Evolutionary conservation across 2,113 vertebrate genomes (phyloP), one percentile per base, ranked within the genome.

Genomic region (Calidris pygmaea): DNA sequence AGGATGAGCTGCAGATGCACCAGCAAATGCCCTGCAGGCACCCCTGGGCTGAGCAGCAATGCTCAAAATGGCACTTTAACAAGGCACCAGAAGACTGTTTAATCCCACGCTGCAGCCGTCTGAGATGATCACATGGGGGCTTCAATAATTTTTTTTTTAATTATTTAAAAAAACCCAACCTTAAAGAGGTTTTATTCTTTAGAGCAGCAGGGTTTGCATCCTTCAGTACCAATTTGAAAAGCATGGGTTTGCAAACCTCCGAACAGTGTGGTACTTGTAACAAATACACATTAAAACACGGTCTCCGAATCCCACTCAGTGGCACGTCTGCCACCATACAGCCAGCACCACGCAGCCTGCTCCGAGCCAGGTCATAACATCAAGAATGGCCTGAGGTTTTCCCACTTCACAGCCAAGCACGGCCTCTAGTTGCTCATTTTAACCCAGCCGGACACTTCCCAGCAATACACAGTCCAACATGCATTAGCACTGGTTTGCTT

Each of bases 11-110:
- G 59, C 67, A 26, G 22, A 47, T 13, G 39, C 66, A 73, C 55
- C 8, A 87, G 41, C 9, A 87, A 89, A 92, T 66, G 73, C 89
- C 60, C 58, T 56, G 82, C 79, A 93, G 83, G 67, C 58, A 35
- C 26, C 52, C 60, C 47, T 41, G 60, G 30, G 67, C 23, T 89
- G 48, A 87, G 52, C 53, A 89, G 74, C 80, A 94, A 68, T 21
- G 58, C 56, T 93, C 65, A 86, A 89, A 89, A 81, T 32, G 74
- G n/a, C 78, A 50, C 26, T 85, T 88, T 45, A 74, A 67, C 58
- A 67, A 60, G 50, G 50, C 18, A 58, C 34, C 48, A 75, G 22
- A 71, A 76, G 52, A 30, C 47, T 60, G 14, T 39, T 86, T 56
- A 91, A 95, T 75, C 45, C 59, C 59, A 35, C 0, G 2, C 14